Base-by-base conservation (phyloP, 37 sponge, comb jelly and placozoan genomes). In the Agelas oroides region DNA sequence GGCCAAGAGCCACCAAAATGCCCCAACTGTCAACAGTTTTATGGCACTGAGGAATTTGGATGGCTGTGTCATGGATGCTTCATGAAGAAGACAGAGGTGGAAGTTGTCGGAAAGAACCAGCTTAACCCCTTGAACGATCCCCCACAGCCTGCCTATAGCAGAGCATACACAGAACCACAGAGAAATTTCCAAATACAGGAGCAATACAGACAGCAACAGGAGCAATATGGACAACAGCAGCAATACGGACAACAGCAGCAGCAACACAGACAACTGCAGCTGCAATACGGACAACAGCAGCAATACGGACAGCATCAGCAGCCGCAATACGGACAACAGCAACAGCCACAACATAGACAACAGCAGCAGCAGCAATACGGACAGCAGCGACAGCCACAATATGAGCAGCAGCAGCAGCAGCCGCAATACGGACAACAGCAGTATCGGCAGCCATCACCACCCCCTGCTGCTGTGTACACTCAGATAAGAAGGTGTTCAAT, bases 11-110 rank as follows among this genome's bases (percentile, higher is more conserved):
- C 65, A 31, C 71, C 78, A 31, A 80, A 78, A 36, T 92, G 92
- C 61, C 1, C 13, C 21, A 77, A 84, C 56, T 92, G 93, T 80
- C 57, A 62, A 5, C 32, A 65, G 11, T 82, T 60, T 35, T 84
- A 67, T 56, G 93, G 65, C 23, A 53, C 19, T 56, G 56, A 40
- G 20, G 86, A 80, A 67, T 88, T 65, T 40, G 81, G 81, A 36
- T 80, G 85, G 19, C 53, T 92, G 52, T 92, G 93, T 65, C 24
- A 53, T 33, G 60, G 41, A 0, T 92, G 93, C 81, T 88, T 83
- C 59, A 67, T 67, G 65, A 35, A 80, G 16, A 65, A 53, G 62
- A 76, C 82, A 0, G 67, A 80, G 69, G 3, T 20, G 19, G 69
- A 68, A 34, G 2, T 59, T 46, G 53, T 5, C 30, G 20, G 20